Conservation (phyloP, 2,888 invertebrate species). For the Drosophila sordidula region DNA sequence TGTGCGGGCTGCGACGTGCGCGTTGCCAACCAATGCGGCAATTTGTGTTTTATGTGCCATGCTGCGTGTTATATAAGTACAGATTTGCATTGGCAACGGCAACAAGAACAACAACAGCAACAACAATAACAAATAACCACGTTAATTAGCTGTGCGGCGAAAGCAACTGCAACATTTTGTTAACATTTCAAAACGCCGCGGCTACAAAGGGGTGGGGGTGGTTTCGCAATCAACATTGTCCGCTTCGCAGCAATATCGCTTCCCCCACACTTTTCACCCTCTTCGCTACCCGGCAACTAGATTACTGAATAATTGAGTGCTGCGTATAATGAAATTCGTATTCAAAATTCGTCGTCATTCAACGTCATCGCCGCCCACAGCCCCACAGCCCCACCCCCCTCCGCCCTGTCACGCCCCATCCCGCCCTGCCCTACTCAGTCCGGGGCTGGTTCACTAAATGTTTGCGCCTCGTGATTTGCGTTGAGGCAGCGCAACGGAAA, state of each 20-base stretch:
- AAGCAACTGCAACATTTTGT: constrained; percentile 70
- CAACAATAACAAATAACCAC: constrained; percentile 37
- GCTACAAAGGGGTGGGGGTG: not conserved
- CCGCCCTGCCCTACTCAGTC: too few relatives aligned
- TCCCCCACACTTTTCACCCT: not conserved
- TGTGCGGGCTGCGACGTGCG: constrained; percentile 44
- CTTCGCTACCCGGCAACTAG: constrained; percentile 48
- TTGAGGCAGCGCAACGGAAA: constrained; percentile 36
- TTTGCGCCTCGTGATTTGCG: constrained; percentile 50
- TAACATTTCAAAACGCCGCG: constrained; percentile 52
- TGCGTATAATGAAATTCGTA: constrained; percentile 79
- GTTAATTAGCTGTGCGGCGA: constrained; percentile 54
- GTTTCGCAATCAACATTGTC: constrained; percentile 34
- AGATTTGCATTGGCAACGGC: constrained; percentile 27
- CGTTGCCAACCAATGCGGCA: constrained; percentile 53
- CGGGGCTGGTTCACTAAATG: constrained; percentile 55
- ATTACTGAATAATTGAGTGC: constrained; percentile 80
- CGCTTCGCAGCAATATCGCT: constrained; percentile 5
- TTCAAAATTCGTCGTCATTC: constrained; percentile 80
- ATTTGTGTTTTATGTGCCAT: constrained; percentile 39
- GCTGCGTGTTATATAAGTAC: constrained; percentile 23
- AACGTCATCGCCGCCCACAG: constrained; percentile 42
- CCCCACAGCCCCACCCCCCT: not conserved
- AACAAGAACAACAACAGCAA: constrained; percentile 10
- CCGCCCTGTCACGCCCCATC: not conserved